A percentile compares a stretch with the other conserved stretches of the same genome.
These are phyloP conservation scores for Thecophora atra DNA, from an alignment of 2,888 invertebrate species.

Conservation along the genomic window DNA sequence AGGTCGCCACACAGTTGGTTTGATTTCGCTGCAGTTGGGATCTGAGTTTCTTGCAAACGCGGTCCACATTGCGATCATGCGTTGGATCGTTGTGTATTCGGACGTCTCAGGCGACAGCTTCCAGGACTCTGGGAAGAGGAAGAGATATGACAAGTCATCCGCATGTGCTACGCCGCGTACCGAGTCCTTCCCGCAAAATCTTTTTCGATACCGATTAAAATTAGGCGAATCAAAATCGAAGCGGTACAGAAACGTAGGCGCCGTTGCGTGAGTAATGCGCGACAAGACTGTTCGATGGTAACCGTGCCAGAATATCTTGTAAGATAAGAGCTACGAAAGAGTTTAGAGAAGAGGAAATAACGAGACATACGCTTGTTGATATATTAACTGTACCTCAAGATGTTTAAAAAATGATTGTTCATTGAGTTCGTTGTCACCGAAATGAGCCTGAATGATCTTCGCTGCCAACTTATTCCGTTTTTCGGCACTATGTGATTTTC, in stretches of 20 bases:
- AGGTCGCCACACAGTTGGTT: slow-evolving; percentile 33
- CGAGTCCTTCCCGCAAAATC: slow-evolving; percentile 56
- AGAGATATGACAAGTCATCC: slow-evolving; percentile 63
- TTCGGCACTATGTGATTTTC: slow-evolving; percentile 36
- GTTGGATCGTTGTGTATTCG: slow-evolving; percentile 60
- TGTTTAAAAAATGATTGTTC: slow-evolving; percentile 56
- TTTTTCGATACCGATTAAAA: slow-evolving; percentile 60
- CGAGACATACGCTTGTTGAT: background rate
- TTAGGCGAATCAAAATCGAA: slow-evolving; percentile 63
- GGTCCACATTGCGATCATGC: slow-evolving; percentile 60
- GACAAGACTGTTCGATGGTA: slow-evolving; percentile 53
- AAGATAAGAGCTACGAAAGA: slow-evolving; percentile 56
- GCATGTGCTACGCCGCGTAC: slow-evolving; percentile 60
- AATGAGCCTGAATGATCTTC: slow-evolving; percentile 65
- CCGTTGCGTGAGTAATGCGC: slow-evolving; percentile 48
- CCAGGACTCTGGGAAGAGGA: slow-evolving; percentile 57
- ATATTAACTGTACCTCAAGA: slow-evolving; percentile 54
- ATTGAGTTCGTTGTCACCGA: slow-evolving; percentile 59
- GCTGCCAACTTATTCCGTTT: slow-evolving; percentile 45
- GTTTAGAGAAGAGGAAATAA: background rate
- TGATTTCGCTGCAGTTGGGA: slow-evolving; percentile 56
- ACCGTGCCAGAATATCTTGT: slow-evolving; percentile 63
- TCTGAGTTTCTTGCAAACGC: slow-evolving; percentile 58
- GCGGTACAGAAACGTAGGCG: slow-evolving; percentile 61
- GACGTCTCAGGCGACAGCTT: slow-evolving; percentile 52